phyloP scores from a whole-genome alignment of 1,140 invertebrate species.

The Zaprionus africanus region DNA sequence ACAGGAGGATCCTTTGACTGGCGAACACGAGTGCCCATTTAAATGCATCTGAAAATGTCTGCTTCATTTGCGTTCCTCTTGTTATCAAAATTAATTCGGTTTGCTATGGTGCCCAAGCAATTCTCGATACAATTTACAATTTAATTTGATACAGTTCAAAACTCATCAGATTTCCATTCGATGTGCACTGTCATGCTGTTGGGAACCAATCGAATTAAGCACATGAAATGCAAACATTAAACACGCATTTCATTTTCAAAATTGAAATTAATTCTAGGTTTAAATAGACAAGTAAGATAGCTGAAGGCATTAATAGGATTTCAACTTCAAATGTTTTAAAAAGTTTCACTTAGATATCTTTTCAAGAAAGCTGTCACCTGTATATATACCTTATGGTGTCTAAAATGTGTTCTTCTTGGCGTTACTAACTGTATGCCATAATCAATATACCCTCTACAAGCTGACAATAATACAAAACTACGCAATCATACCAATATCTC shows the following conservation, averaged over 20 bases:
- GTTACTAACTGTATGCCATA: no score
- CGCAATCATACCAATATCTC: no score
- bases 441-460: no score
- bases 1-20: constrained; percentile 25
- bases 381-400: no score
- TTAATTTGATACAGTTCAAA: constrained; percentile 56
- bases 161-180: constrained; percentile 40
- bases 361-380: no score
- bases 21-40: constrained; percentile 12
- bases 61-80: constrained; percentile 15
- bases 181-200: constrained; percentile 40
- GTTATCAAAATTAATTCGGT: constrained; percentile 37
- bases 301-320: background rate
- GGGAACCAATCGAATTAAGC: constrained; percentile 57
- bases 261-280: constrained; percentile 7
- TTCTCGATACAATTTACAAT: constrained; percentile 30
- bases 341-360: no score
- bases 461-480: no score
- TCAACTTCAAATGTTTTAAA: no score
- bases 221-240: background rate
- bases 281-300: background rate
- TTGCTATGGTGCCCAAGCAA: constrained; percentile 18
- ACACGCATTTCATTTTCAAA: constrained; percentile 1
- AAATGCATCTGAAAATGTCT: constrained; percentile 4
- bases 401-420: no score